phyloP scores from a whole-genome alignment of 2,113 vertebrate species.

The Dicrurus megarhynchus region DNA sequence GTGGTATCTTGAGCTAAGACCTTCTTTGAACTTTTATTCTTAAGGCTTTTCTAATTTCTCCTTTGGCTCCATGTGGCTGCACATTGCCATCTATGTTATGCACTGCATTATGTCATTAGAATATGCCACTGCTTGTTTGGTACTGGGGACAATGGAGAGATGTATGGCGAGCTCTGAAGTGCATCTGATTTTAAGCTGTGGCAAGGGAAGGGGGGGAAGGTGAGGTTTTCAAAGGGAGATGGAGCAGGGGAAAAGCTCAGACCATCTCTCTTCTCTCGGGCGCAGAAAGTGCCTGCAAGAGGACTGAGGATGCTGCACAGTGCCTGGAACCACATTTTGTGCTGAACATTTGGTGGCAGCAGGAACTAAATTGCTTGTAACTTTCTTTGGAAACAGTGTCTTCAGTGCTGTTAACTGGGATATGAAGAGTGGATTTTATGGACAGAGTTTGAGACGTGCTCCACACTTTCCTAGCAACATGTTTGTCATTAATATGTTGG shows the following conservation, averaged over 20 bases:
- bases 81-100: rapidly evolving
- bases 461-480: background rate
- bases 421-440: background rate
- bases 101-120: background rate
- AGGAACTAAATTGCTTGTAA: background rate
- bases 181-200: background rate
- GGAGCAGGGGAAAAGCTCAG: background rate
- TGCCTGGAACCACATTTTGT: background rate
- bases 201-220: background rate
- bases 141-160: background rate
- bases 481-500: background rate
- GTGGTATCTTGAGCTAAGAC: background rate
- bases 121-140: background rate
- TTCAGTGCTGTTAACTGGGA: background rate
- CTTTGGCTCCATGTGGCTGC: background rate
- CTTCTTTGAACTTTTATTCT: background rate
- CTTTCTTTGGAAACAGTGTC: background rate
- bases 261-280: background rate
- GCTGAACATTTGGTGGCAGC: background rate
- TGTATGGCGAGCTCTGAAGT: background rate
- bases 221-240: background rate
- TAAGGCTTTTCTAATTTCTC: background rate
- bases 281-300: background rate
- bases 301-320: background rate
- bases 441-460: background rate